Evolutionary conservation across 1,140 invertebrate genomes (phyloP), one percentile per base, ranked within the genome.

Genomic region (Vanessa atalanta): DNA sequence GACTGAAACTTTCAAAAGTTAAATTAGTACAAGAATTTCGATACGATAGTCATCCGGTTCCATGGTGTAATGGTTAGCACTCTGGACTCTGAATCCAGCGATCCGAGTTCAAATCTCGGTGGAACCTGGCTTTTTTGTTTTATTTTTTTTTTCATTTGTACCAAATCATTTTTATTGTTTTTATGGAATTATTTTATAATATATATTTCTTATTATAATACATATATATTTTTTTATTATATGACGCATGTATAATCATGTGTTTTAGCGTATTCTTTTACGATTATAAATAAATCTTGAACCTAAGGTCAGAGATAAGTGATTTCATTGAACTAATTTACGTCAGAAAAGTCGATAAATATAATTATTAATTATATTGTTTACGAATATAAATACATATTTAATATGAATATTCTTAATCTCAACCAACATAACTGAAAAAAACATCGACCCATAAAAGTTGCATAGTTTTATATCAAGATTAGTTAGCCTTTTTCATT

Each of bases 21-120:
- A 26, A 60, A 60, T n/a, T 11, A 9, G 23, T 26, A 60, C 55
- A 20, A 14, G 26, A 81, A 82, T 86, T 87, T 87, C 77, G 70
- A 9, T 23, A 0, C 0, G 12, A 0, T 47, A 8, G 0, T 11
- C 72, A 81, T 65, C 20, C 80, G 89, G 90, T 91, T 92, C 90
- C 90, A 92, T 92, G 89, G 89, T 92, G 90, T 92, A 91, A 92
- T 82, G 90, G 90, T 92, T 91, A 92, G 90, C 90, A 92, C 90
- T 92, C 90, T 89, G 90, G 90, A 92, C 90, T 92, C 89, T 92
- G 90, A 92, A 92, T 92, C 90, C 89, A 88, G 90, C 89, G 89
- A 92, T 92, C 90, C 90, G 90, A 92, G 90, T 92, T 92, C 90
- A 92, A 92, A 89, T 92, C 90, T 92, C 90, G 89, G 90, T 92